These are phyloP conservation scores for Meandrina meandrites DNA, from an alignment of 92 coral and sea anemone genomes.

Conservation along the genomic window DNA sequence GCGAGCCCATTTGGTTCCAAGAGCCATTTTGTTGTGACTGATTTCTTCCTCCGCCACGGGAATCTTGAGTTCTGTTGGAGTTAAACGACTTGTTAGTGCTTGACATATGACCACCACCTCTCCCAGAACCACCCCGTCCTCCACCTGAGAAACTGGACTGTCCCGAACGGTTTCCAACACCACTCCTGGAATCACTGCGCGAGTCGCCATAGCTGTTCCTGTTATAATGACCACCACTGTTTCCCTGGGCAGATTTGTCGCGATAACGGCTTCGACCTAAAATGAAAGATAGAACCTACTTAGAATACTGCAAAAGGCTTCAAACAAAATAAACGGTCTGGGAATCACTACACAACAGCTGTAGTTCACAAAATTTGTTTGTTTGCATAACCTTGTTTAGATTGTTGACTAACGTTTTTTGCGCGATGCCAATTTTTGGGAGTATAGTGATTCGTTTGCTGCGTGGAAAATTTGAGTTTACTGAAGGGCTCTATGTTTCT, in stretches of 20 bases:
- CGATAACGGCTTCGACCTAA: slow-evolving; percentile 93
- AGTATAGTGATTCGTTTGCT: too few relatives aligned
- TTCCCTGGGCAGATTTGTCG: slow-evolving; percentile 37
- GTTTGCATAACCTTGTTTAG: too few relatives aligned
- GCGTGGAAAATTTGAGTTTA: too few relatives aligned
- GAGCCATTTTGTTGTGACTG: slow-evolving; percentile 48
- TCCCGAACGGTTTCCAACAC: slow-evolving; percentile 49
- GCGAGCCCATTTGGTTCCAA: slow-evolving; percentile 41
- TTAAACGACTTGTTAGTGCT: slow-evolving; percentile 38
- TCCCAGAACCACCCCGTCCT: slow-evolving; percentile 61
- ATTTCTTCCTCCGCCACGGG: slow-evolving; percentile 62
- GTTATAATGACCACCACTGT: slow-evolving; percentile 29
- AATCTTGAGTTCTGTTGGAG: slow-evolving; percentile 40
- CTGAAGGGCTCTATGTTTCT: too few relatives aligned
- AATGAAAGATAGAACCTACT: not conserved
- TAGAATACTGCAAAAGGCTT: not conserved
- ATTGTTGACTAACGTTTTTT: too few relatives aligned
- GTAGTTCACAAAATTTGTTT: too few relatives aligned
- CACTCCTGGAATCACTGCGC: slow-evolving; percentile 51
- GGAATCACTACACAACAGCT: too few relatives aligned
- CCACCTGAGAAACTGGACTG: slow-evolving; percentile 39
- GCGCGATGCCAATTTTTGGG: not conserved
- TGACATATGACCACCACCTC: slow-evolving; percentile 62
- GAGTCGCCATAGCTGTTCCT: slow-evolving; percentile 39
- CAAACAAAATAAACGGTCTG: too few relatives aligned